Evolutionary conservation across 2,888 invertebrate species (phyloP).

Genomic region (Pammene aurita): DNA sequence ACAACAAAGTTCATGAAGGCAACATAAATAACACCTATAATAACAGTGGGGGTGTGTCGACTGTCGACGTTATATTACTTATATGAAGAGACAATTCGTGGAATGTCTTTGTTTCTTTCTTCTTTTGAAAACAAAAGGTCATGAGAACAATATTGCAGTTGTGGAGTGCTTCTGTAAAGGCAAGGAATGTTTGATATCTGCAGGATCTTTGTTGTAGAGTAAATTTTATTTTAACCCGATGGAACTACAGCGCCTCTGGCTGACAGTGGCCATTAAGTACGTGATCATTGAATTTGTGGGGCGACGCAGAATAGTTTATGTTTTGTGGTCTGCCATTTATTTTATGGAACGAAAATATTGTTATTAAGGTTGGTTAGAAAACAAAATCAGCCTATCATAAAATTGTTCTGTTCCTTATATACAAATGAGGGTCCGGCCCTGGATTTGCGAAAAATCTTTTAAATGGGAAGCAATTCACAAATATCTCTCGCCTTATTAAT

Average conservation of each 20-base stretch:
- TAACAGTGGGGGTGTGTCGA: slow-evolving; percentile 8
- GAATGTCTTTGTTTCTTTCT: slow-evolving; percentile 16
- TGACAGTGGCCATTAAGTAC: slow-evolving; percentile 3
- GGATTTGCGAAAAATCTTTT: too few relatives aligned
- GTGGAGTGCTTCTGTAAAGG: slow-evolving; percentile 9
- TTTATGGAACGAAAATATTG: not conserved
- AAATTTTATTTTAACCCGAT: not conserved
- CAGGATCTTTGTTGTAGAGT: not conserved
- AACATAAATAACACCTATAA: slow-evolving; percentile 38
- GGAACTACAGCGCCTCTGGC: not conserved
- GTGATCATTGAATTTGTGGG: not conserved
- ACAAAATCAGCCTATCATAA: too few relatives aligned
- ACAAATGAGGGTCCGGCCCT: too few relatives aligned
- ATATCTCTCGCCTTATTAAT: too few relatives aligned
- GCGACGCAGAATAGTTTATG: not conserved
- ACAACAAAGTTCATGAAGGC: slow-evolving; percentile 36
- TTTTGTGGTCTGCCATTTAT: not conserved
- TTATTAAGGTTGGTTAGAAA: too few relatives aligned
- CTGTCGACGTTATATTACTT: not conserved
- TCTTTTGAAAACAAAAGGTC: slow-evolving; percentile 27
- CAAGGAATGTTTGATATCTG: slow-evolving; percentile 13
- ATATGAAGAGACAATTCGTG: slow-evolving; percentile 17
- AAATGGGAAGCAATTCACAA: too few relatives aligned
- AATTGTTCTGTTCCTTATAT: too few relatives aligned
- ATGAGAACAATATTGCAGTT: slow-evolving; percentile 15